Evolutionary conservation across 2,113 vertebrate genomes (phyloP), one percentile per base, ranked within the genome.

Genomic region (Austrofundulus limnaeus): DNA sequence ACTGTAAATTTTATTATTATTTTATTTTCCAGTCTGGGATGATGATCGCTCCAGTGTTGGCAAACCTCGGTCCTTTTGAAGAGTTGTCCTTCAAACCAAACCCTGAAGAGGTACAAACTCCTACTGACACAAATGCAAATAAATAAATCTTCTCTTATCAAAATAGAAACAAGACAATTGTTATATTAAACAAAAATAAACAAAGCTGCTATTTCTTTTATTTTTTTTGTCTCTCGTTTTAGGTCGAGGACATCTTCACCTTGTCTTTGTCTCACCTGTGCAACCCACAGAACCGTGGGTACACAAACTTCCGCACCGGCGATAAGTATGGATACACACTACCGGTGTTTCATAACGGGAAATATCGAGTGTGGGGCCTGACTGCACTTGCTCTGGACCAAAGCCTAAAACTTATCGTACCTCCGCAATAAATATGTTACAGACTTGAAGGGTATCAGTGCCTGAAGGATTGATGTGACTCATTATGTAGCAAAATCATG

Each of bases 181-280:
- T 34, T 34, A 8, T 2, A 8, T 8, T 34, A 9, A 8, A 10
- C 6, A 34, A 5, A 9, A 34, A 28, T 28, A 28, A 28, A n/a
- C n/a, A 28, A 34, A 34, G 31, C 8, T 34, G n/a, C n/a, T n/a
- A n/a, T n/a, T n/a, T n/a, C n/a, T n/a, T n/a, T n/a, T n/a, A n/a
- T 1, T 15, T 39, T 53, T 11, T 78, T 3, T 57, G 24, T 79
- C 1, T 61, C 46, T 42, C 5, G 0, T n/a, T 0, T 1, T 78
- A 97, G 96, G 96, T 96, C 23, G 95, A 96, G 11, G 94, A 96
- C 61, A 90, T 95, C 57, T 97, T 98, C 70, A 93, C 90, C 0
- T 47, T 98, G 64, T 90, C 94, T 0, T 66, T 98, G 64, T 87
- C 88, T 13, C 94, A 96, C 70, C 81, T 98, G 58, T 94, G 92